phyloP scores from a whole-genome alignment of 2,888 invertebrate genomes.

The Tetragonula carbonaria region DNA sequence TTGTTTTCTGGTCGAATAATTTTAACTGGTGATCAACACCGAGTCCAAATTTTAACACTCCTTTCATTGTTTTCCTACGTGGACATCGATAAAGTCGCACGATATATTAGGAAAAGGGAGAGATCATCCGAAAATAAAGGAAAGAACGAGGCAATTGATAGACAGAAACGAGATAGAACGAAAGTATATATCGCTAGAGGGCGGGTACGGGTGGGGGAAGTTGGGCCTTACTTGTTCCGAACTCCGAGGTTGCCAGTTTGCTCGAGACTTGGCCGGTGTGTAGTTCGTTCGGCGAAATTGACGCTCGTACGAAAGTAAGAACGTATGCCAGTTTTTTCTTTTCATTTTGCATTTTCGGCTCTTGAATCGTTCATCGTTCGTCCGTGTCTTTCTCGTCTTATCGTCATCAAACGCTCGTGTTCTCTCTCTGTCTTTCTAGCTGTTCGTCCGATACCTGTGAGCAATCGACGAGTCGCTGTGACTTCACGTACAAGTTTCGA shows the following conservation, averaged over 20 bases:
- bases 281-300: slow-evolving; percentile 51
- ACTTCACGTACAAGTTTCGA: slow-evolving; percentile 33
- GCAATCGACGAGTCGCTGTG: slow-evolving; percentile 41
- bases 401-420: not conserved
- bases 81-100: slow-evolving; percentile 21
- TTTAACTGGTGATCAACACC: not conserved
- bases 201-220: slow-evolving; percentile 57
- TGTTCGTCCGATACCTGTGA: not conserved
- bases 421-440: not conserved
- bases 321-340: slow-evolving; percentile 29
- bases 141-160: not conserved
- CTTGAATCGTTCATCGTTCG: slow-evolving; percentile 15
- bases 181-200: slow-evolving; percentile 37
- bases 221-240: slow-evolving; percentile 70
- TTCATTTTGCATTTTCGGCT: slow-evolving; percentile 4
- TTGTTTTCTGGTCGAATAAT: not conserved
- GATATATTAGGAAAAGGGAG: slow-evolving; percentile 36
- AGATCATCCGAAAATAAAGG: not conserved
- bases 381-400: not conserved
- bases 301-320: slow-evolving; percentile 59
- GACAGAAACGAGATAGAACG: slow-evolving; percentile 28
- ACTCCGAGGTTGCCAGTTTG: slow-evolving; percentile 75
- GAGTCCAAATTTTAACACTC: not conserved
- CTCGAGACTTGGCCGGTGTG: slow-evolving; percentile 63
- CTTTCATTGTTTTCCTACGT: slow-evolving; percentile 28